Conservation (phyloP, 2,888 invertebrate species). For the Napeogenes sylphis region DNA sequence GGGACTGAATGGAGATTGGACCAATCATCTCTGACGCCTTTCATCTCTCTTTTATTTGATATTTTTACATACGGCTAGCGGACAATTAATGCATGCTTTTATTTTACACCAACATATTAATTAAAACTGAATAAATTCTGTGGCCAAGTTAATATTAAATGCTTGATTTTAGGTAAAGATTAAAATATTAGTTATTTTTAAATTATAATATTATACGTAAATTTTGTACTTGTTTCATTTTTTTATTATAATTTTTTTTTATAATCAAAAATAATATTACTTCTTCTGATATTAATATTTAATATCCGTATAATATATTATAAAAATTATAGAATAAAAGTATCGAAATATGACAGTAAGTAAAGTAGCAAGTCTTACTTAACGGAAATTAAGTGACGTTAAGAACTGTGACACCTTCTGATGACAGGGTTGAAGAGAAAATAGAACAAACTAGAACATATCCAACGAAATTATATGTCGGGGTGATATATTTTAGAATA, state of each 20-base stretch:
- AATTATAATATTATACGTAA: too few relatives aligned
- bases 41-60: background rate
- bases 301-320: too few relatives aligned
- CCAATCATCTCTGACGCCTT: constrained; percentile 5
- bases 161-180: too few relatives aligned
- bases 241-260: too few relatives aligned
- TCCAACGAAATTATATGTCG: too few relatives aligned
- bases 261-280: too few relatives aligned
- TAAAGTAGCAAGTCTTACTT: constrained; percentile 14
- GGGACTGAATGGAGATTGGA: constrained; percentile 4
- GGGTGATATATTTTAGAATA: too few relatives aligned
- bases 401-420: constrained; percentile 36
- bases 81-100: background rate
- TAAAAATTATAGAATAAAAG: background rate
- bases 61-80: background rate
- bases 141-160: background rate
- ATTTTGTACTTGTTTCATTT: too few relatives aligned
- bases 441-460: background rate
- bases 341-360: constrained; percentile 6
- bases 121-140: background rate
- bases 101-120: background rate
- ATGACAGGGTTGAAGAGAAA: background rate
- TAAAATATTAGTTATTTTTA: too few relatives aligned
- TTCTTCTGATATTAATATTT: too few relatives aligned
- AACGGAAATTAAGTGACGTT: constrained; percentile 42